These are phyloP conservation scores for Plagodis dolabraria DNA, from an alignment of 2,888 invertebrate genomes.

Conservation along the genomic window DNA sequence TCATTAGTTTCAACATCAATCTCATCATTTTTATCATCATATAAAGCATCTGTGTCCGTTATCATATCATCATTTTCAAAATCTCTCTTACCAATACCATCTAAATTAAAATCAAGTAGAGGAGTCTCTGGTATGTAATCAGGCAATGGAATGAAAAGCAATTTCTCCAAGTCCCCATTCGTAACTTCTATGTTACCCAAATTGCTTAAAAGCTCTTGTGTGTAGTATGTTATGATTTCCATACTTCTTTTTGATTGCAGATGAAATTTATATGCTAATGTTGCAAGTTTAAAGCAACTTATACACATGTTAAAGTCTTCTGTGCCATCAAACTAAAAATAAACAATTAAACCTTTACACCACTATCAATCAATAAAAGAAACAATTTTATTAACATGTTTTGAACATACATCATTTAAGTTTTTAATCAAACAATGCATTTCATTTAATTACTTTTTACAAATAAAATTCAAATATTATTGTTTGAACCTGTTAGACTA, in stretches of 20 bases:
- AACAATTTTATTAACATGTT: no score
- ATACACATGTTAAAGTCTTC: conserved; percentile 64
- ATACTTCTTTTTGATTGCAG: conserved; percentile 54
- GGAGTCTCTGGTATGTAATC: conserved; percentile 39
- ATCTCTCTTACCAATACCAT: conserved; percentile 43
- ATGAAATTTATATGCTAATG: conserved; percentile 66
- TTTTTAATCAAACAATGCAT: no score
- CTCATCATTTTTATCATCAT: not conserved
- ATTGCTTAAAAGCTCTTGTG: conserved; percentile 53
- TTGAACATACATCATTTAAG: no score
- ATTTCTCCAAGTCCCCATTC: conserved; percentile 34
- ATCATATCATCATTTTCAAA: conserved; percentile 7
- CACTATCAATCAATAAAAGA: no score
- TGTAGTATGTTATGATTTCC: conserved; percentile 61
- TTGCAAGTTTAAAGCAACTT: conserved; percentile 62
- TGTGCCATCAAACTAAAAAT: conserved; percentile 53
- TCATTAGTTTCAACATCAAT: conserved; percentile 25
- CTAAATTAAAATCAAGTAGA: conserved; percentile 53
- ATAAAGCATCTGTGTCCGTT: conserved; percentile 7
- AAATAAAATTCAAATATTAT: no score
- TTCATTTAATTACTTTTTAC: no score
- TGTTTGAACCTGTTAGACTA: no score
- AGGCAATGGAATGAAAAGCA: conserved; percentile 62
- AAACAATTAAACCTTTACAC: not conserved
- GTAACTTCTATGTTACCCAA: conserved; percentile 47